A percentile compares a stretch with the other conserved stretches of the same genome.
Evolutionary conservation across 2,888 invertebrate species (phyloP).

Genomic region (Itoplectis maculator): DNA sequence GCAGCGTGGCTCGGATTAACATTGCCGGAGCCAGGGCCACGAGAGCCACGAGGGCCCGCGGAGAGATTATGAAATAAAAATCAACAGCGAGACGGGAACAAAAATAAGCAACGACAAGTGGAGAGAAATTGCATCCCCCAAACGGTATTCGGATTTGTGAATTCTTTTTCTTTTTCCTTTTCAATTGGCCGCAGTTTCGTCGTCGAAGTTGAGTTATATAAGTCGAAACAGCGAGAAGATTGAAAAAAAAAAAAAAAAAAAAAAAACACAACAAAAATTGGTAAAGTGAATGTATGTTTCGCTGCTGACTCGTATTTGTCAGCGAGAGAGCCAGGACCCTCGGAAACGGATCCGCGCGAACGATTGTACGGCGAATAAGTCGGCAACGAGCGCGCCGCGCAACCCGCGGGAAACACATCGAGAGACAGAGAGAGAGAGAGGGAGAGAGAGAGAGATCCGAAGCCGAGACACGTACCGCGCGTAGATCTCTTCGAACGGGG

Average conservation of each 20-base stretch:
- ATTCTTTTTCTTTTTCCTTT: background rate
- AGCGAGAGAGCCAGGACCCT: background rate
- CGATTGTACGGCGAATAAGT: constrained; percentile 27
- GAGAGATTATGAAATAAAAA: background rate
- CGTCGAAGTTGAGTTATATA: background rate
- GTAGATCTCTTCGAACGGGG: constrained; percentile 36
- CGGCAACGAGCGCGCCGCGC: constrained; percentile 26
- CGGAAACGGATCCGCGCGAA: constrained; percentile 4
- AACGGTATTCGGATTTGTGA: background rate
- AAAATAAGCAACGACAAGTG: constrained; percentile 24
- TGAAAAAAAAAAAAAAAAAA: no score
- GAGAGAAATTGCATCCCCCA: background rate
- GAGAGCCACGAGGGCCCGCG: constrained; percentile 4
- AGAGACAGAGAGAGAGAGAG: no score
- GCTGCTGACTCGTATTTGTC: background rate
- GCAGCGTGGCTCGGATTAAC: constrained; percentile 20
- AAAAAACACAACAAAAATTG: no score
- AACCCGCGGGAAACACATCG: constrained; percentile 36
- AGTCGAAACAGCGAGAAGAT: background rate
- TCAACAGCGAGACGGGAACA: no score
- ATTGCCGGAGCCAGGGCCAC: background rate
- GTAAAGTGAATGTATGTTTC: background rate
- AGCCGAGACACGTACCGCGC: constrained; percentile 39
- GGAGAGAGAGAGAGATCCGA: no score
- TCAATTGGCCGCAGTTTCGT: background rate